Base-by-base conservation (phyloP, 2,113 vertebrate genomes). In the Montifringilla adamsi region DNA sequence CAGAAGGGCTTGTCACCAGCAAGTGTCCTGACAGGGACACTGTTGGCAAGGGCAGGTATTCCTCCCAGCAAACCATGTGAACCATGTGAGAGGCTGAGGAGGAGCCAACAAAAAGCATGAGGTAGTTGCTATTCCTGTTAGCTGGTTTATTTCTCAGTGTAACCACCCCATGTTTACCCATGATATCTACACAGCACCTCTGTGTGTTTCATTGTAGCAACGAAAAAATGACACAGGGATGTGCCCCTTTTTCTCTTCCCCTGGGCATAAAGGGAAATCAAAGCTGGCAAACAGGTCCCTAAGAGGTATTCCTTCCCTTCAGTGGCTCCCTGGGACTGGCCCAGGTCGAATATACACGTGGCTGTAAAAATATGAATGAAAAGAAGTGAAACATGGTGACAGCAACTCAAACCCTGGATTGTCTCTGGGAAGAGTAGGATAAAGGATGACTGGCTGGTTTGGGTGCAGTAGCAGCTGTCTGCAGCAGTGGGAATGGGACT, bases 271-370 rank as follows among this genome's bases (percentile, higher is more conserved):
- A 50, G 22, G 20, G 26, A 20, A 70, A 62, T 52, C 30, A 52
- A 50, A 74, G 49, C 17, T 26, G 13, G 30, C 31, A 59, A 62
- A 76, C 37, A 10, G 5, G 15, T 70, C 17, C 23, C 64, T 46
- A 30, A 43, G 13, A 62, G 55, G 4, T 44, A 15, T 43, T 92
- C 15, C 41, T 59, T 62, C n/a, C 41, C 30, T 80, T 90, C 1
- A 1, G 27, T 27, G 37, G 28, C 28, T 84, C 31, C 37, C 28
- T 72, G 68, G 26, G 41, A 44, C 59, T 44, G 63, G 30, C 11
- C 52, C 49, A 16, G 10, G 16, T 68, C 13, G 79, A 77, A 55
- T 21, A 53, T 9, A n/a, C 8, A 12, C 0, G 0, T 37, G 64
- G 10, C 9, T 60, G 35, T 88, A 76, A 82, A 83, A 90, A 53